phyloP scores from a whole-genome alignment of 2,113 vertebrate genomes.

The Archilochus colubris region DNA sequence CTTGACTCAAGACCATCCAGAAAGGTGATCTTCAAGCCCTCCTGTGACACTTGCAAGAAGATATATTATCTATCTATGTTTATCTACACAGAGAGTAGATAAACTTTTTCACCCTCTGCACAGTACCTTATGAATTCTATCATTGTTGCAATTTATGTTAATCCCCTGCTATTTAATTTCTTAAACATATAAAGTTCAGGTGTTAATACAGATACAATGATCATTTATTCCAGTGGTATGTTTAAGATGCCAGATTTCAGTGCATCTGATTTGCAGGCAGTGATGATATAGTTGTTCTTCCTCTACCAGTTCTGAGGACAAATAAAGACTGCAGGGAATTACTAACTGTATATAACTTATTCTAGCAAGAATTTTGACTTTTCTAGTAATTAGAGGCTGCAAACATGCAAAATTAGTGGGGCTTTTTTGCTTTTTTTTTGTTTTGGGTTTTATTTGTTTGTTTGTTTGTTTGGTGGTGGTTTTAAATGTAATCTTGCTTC shows the following conservation, averaged over 20 bases:
- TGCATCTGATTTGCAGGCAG: background rate
- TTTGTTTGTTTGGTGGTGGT: too few relatives aligned
- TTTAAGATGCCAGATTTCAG: background rate
- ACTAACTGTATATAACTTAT: background rate
- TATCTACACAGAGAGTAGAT: background rate
- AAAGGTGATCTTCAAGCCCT: background rate
- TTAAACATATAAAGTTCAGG: background rate
- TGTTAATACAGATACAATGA: background rate
- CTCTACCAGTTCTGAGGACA: background rate
- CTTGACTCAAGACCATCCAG: background rate
- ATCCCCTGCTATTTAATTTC: background rate
- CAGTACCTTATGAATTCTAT: background rate
- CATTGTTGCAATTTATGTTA: background rate
- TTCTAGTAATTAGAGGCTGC: background rate
- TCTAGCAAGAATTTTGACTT: background rate
- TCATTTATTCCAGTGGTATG: fast-evolving
- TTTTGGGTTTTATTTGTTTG: too few relatives aligned
- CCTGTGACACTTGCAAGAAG: background rate
- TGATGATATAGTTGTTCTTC: background rate
- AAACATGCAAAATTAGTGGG: background rate
- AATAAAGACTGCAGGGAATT: background rate
- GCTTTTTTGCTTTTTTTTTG: too few relatives aligned
- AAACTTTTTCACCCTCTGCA: background rate
- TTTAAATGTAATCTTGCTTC: background rate
- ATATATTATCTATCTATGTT: too few relatives aligned